Percentiles rank a stretch among this genome's conserved stretches.
Evolutionary conservation across 2,888 invertebrate species (phyloP).

Genomic region (Antheraea yamamai): DNA sequence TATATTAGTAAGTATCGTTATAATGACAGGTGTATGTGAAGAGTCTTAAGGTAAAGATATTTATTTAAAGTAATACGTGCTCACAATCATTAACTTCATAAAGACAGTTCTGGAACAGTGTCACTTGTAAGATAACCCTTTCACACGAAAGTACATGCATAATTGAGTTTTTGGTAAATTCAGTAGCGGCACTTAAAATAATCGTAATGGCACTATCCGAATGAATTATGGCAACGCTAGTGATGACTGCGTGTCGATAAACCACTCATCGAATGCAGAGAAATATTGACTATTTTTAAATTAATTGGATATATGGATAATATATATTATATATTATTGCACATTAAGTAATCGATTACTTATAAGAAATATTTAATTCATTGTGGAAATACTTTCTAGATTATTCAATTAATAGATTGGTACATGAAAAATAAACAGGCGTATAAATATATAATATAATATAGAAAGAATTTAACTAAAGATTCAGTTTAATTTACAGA

Average conservation of each 20-base stretch:
- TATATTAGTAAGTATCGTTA: too few relatives aligned
- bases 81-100: background rate
- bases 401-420: too few relatives aligned
- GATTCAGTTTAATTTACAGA: too few relatives aligned
- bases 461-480: too few relatives aligned
- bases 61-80: background rate
- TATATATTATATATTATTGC: too few relatives aligned
- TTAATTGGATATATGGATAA: too few relatives aligned
- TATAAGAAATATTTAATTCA: too few relatives aligned
- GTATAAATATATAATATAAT: too few relatives aligned
- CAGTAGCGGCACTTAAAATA: conserved; percentile 12
- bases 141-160: background rate
- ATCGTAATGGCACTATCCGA: conserved; percentile 11
- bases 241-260: background rate
- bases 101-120: background rate
- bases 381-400: too few relatives aligned
- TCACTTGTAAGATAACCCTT: background rate
- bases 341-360: too few relatives aligned
- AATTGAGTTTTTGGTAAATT: conserved; percentile 14
- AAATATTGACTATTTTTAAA: background rate
- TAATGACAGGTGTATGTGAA: too few relatives aligned
- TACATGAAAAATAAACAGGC: too few relatives aligned
- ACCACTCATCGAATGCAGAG: background rate
- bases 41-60: background rate
- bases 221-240: conserved; percentile 2